Percentiles rank a stretch among this genome's conserved stretches.
phyloP scores from a whole-genome alignment of 2,888 invertebrate species.

The Ophion costatus region DNA sequence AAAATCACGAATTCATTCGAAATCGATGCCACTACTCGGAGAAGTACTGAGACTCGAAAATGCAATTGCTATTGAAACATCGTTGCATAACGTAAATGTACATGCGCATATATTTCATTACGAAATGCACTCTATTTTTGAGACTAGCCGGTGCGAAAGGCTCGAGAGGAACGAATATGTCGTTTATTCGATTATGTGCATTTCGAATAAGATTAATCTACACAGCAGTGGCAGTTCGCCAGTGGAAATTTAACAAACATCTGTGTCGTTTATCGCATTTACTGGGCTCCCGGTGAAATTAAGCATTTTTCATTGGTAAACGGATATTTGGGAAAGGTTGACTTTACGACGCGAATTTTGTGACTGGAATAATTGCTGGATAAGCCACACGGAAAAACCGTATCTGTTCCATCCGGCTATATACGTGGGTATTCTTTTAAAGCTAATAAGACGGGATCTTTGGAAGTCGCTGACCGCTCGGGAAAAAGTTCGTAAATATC shows the following conservation, averaged over 20 bases:
- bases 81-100: not conserved
- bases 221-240: slow-evolving; percentile 30
- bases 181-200: slow-evolving; percentile 5
- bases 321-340: slow-evolving; percentile 3
- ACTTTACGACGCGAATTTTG: slow-evolving; percentile 42
- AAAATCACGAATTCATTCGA: slow-evolving; percentile 10
- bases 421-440: not conserved
- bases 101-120: not conserved
- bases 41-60: slow-evolving; percentile 1
- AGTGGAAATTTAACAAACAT: slow-evolving; percentile 39
- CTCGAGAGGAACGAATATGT: not conserved
- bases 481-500: slow-evolving; percentile 49
- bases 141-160: not conserved
- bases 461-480: slow-evolving; percentile 5
- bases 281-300: slow-evolving; percentile 4
- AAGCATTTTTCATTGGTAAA: slow-evolving; percentile 11
- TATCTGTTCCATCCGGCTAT: not conserved
- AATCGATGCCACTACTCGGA: not conserved
- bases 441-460: slow-evolving; percentile 32
- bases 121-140: not conserved
- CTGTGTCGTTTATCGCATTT: slow-evolving; percentile 38
- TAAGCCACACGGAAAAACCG: slow-evolving; percentile 9
- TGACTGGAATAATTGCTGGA: slow-evolving; percentile 44
- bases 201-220: slow-evolving; percentile 29
- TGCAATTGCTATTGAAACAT: slow-evolving; percentile 8